Base-by-base conservation (phyloP, 1,140 invertebrate genomes). In the Drosophila pseudoananassae region DNA sequence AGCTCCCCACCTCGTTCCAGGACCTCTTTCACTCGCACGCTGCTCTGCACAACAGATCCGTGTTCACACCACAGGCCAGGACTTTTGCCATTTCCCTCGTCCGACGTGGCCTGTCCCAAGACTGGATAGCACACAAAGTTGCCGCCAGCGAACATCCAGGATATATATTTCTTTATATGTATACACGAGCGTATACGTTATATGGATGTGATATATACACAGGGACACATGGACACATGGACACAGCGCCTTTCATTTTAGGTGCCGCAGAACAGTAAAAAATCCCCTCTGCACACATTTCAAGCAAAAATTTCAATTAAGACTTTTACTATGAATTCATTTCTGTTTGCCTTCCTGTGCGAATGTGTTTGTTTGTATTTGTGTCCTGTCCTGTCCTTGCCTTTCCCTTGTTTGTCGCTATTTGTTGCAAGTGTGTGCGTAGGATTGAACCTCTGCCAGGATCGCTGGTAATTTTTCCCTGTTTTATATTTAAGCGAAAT, bases 301-400 rank as follows among this genome's bases (percentile, higher is more conserved):
- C 57, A 61, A 71, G 82, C 78, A 87, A 87, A 87, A 87, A 87
- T 87, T 87, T 87, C 82, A 87, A 87, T 87, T 87, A 87, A 87
- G 82, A 87, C 82, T 87, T 85, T 85, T 78, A 55, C 83, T 76
- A 87, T 82, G 82, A 82, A 87, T 87, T 88, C 82, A 78, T 82
- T 87, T 76, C 59, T 75, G 53, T 64, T 66, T 58, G 66, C 53
- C 36, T 74, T 75, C 58, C 49, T 64, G 53, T 49, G 56, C 36
- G 49, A 50, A 43, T 55, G 36, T 59, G 60, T 25, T 40, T 20
- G 43, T 23, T 46, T 73, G 25, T 27, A 27, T 27, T 27, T 27
- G 25, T 27, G 25, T 27, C 25, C 25, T 27, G 25, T 5, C 25
- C 25, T 27, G 25, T 71, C 49, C 72, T 66, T 63, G 74, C 27